phyloP scores from a whole-genome alignment of 2,888 invertebrate species.

The Plagiodera versicolora region DNA sequence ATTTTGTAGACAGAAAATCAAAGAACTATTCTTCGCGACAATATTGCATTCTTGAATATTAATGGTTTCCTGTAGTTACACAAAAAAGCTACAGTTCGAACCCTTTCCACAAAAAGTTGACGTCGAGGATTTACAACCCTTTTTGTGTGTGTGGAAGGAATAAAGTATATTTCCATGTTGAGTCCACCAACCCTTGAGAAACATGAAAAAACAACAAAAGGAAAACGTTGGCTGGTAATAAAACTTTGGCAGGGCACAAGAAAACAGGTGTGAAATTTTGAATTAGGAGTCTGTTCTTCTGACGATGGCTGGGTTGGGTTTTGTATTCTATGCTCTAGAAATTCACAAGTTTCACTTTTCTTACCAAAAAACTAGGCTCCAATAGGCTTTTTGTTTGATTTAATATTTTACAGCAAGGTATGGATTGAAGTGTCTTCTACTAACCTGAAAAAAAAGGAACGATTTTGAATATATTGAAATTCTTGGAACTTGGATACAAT shows the following conservation, averaged over 20 bases:
- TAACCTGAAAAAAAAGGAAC: constrained; percentile 29
- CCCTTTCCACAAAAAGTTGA: constrained; percentile 30
- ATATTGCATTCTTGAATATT: constrained; percentile 16
- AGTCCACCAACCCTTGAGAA: constrained; percentile 24
- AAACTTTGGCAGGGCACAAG: constrained; percentile 44
- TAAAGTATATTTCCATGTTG: constrained; percentile 40
- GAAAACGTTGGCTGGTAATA: constrained; percentile 35
- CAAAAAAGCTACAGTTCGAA: constrained; percentile 17
- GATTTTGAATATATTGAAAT: not conserved
- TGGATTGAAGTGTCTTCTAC: no score
- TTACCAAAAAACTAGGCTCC: constrained; percentile 22
- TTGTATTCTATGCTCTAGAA: constrained; percentile 36
- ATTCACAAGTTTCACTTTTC: constrained; percentile 37
- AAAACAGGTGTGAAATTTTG: constrained; percentile 47
- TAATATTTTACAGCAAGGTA: no score
- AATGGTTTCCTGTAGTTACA: constrained; percentile 22
- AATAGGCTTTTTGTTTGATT: not conserved
- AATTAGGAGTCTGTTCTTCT: constrained; percentile 23
- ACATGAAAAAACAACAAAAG: constrained; percentile 33
- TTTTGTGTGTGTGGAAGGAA: constrained; percentile 29
- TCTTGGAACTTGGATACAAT: not conserved
- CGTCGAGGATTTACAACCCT: constrained; percentile 40
- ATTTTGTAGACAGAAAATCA: not conserved
- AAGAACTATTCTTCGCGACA: constrained; percentile 1
- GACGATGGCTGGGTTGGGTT: constrained; percentile 32